These are phyloP conservation scores for Asteroscopus sphinx DNA, from an alignment of 2,888 invertebrate species.

Conservation along the genomic window DNA sequence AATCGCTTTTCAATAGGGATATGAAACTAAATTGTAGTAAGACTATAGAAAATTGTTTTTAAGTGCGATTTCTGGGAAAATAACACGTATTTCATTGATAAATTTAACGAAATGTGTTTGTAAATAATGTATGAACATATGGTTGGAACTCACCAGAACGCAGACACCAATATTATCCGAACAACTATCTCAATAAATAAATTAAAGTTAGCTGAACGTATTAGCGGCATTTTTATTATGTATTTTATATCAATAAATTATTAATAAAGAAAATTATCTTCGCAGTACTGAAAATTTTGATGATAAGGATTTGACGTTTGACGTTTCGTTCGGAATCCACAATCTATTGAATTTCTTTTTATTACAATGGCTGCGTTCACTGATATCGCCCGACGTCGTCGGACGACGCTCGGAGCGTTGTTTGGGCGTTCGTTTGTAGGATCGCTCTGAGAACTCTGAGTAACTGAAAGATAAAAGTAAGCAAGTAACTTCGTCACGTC, in stretches of 20 bases:
- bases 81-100: conserved; percentile 58
- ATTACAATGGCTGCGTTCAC: too few relatives aligned
- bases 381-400: too few relatives aligned
- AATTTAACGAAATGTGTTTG: conserved; percentile 45
- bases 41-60: neutral
- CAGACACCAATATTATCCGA: conserved; percentile 82
- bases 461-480: too few relatives aligned
- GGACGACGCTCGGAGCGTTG: too few relatives aligned
- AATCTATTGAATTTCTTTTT: neutral
- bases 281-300: conserved; percentile 46
- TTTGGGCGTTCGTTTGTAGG: too few relatives aligned
- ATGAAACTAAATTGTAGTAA: neutral
- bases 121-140: conserved; percentile 64
- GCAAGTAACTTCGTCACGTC: too few relatives aligned
- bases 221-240: conserved; percentile 78
- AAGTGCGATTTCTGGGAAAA: neutral
- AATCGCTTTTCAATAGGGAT: neutral
- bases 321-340: conserved; percentile 58
- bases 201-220: conserved; percentile 82
- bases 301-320: conserved; percentile 55
- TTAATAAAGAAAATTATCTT: conserved; percentile 31
- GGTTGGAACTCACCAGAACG: conserved; percentile 88
- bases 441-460: too few relatives aligned
- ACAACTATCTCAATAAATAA: conserved; percentile 87
- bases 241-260: conserved; percentile 38